Base-by-base conservation (phyloP, 1,140 invertebrate species). In the Drosophila guanche region DNA sequence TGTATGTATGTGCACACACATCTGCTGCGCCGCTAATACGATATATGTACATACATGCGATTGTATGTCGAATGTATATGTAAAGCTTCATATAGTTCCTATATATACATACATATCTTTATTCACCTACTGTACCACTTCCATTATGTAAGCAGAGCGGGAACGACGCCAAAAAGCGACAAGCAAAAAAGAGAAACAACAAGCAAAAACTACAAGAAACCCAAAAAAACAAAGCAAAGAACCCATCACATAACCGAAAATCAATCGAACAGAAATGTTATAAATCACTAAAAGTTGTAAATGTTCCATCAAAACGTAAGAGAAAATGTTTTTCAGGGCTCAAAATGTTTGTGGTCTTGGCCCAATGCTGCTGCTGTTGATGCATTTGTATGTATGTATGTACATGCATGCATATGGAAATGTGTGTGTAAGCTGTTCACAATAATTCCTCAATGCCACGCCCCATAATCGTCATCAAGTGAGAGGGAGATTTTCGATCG, bases 121-220 rank as follows among this genome's bases (percentile, higher is more conserved):
- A 79, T 84, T 72, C 80, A 85, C 80, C 80, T 80, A 86, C 81
- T 85, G 83, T 86, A 86, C 80, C 81, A 86, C 77, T 73, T 81
- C 70, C 60, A 83, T 86, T 86, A 86, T 86, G 81, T 86, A 86
- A 86, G 81, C 79, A 74, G 69, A 37, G 33, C 71, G 75, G 74
- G 51, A 65, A 60, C 73, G 54, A 79, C 79, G 75, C 58, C 56
- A 79, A 79, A 66, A 59, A 52, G 56, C 27, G 45, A 65, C 70
- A 84, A 58, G 40, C 42, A 29, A 61, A 59, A 54, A 58, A 56
- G 45, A 50, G 76, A 77, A 61, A 37, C 61, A 79, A 65, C 56
- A 54, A 45, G 53, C 46, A 55, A 65, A 78, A 72, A 53, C 16
- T 20, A 25, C 47, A 45, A 51, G 42, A 37, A 61, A 73, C 33